Evolutionary conservation across 37 sponge, comb jelly and placozoan species (phyloP), one percentile per base, ranked within the genome.

Genomic region (Dysidea cf. avara): DNA sequence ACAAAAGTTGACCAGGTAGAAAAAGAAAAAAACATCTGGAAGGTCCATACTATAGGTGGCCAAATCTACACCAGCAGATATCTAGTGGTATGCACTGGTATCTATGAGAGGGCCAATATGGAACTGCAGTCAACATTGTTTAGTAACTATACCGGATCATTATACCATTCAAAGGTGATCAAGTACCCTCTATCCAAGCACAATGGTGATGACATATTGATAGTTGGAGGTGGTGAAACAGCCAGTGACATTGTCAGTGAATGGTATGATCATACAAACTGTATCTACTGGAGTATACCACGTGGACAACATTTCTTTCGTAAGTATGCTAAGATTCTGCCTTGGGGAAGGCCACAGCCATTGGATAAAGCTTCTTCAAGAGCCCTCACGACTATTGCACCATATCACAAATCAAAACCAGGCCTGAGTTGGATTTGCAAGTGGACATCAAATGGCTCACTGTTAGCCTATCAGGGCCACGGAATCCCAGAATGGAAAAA

Each of bases 221-320:
- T 96, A 14, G 69, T 93, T 7, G 97, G 97, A 14, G 90, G 95
- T 32, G 97, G 97, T 17, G 95, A 96, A 75, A 93, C 91, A 18
- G 97, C 77, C 0, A 74, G 86, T 24, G 97, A 96, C 59, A 77
- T 96, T 43, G 83, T 83, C 54, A 66, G 24, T 4, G 94, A 96
- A n/a, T 82, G 81, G 83, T 61, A 61, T 24, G 64, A 79, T n/a
- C 85, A 79, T 39, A 78, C 64, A n/a, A 57, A 69, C 49, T 73
- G 34, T 58, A 86, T 71, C 71, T 78, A 91, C 87, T 91, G 92
- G 92, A 91, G 92, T 61, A 82, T 91, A 22, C 86, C 92, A 16
- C 71, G 80, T 40, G 92, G 92, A 12, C 92, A 91, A 58, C 92
- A 91, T 66, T 91, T 91, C 74, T 91, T 91, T 38, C 68, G 92